These are phyloP conservation scores for Euclidia mi DNA, from an alignment of 2,888 invertebrate species.

Conservation along the genomic window DNA sequence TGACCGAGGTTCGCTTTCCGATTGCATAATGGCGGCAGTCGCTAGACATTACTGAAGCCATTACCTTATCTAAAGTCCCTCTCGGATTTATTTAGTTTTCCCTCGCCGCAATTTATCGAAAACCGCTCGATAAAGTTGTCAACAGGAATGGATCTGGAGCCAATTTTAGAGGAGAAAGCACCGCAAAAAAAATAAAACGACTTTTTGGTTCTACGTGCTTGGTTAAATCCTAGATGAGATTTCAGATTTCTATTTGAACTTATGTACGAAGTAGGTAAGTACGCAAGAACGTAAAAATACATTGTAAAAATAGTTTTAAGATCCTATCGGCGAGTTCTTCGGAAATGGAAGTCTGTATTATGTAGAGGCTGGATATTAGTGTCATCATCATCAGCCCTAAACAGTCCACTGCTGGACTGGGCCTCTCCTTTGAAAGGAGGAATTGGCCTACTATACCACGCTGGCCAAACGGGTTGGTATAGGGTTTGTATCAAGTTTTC, in stretches of 20 bases:
- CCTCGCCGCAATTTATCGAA: conserved; percentile 90
- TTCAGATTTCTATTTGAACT: conserved; percentile 44
- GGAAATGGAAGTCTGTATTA: conserved; percentile 29
- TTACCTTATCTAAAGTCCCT: conserved; percentile 90
- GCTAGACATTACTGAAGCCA: conserved; percentile 88
- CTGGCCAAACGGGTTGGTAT: no score
- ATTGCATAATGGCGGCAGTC: conserved; percentile 87
- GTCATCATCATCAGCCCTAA: no score
- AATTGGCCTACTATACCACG: no score
- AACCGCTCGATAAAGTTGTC: conserved; percentile 90
- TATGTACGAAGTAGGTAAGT: conserved; percentile 14
- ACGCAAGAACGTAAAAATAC: conserved; percentile 31
- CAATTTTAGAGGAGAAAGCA: conserved; percentile 85
- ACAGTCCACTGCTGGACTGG: no score
- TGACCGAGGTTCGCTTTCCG: conserved; percentile 78
- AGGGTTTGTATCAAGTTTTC: no score
- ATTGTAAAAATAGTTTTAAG: conserved; percentile 25
- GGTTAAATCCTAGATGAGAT: conserved; percentile 63
- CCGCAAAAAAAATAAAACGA: conserved; percentile 79
- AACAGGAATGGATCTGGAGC: conserved; percentile 88
- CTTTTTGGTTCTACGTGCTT: conserved; percentile 71
- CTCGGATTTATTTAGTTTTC: conserved; percentile 90
- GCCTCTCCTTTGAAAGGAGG: no score
- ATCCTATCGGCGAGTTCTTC: conserved; percentile 27
- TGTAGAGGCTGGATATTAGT: conserved; percentile 4